These are phyloP conservation scores for Miichthys miiuy DNA, from an alignment of 2,797 vertebrate species.

Conservation along the genomic window DNA sequence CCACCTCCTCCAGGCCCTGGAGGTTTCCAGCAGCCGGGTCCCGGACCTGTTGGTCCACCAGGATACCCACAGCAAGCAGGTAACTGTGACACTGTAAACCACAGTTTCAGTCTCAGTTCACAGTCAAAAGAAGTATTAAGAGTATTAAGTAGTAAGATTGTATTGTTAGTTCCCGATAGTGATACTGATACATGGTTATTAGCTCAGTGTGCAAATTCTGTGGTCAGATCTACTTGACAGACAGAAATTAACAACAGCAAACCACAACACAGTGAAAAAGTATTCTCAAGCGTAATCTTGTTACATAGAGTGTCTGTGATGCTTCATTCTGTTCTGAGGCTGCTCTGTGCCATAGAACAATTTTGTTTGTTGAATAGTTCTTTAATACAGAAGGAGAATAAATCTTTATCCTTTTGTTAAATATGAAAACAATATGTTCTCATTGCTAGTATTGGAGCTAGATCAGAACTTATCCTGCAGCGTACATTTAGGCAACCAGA, in stretches of 20 bases:
- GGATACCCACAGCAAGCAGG: conserved; percentile 85
- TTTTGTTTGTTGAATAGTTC: conserved; percentile 1
- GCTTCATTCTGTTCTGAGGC: not conserved
- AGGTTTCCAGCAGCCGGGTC: conserved; percentile 84
- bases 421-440: not conserved
- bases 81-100: conserved; percentile 40
- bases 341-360: not conserved
- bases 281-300: not conserved
- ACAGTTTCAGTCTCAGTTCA: too few relatives aligned
- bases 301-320: not conserved
- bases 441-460: not conserved
- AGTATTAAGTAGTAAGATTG: too few relatives aligned
- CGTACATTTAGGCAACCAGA: not conserved
- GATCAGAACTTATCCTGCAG: not conserved
- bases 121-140: not conserved
- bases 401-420: not conserved
- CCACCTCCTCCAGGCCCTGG: conserved; percentile 77
- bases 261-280: not conserved
- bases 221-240: conserved; percentile 1
- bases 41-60: conserved; percentile 76
- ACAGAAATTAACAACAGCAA: not conserved
- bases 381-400: not conserved
- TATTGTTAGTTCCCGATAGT: not conserved
- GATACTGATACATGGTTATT: not conserved
- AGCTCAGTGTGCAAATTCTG: not conserved